These are phyloP conservation scores for Drosophila carrolli DNA, from an alignment of 1,140 invertebrate genomes.

Conservation along the genomic window DNA sequence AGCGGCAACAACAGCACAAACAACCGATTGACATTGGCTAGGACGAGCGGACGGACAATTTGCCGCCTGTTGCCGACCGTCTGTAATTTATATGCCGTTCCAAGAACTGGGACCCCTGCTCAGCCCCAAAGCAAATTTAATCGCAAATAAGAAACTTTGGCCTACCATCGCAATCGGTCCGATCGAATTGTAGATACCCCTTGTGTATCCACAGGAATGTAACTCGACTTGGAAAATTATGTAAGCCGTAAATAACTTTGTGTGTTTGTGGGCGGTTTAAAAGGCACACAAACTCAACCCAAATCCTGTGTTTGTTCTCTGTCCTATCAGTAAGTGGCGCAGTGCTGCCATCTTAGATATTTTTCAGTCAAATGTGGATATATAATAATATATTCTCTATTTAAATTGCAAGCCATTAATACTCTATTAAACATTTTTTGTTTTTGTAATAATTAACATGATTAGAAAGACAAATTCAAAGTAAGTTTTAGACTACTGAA, in stretches of 20 bases:
- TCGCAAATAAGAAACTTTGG: conserved; percentile 52
- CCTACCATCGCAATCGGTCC: background rate
- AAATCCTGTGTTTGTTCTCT: background rate
- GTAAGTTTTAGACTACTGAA: no score
- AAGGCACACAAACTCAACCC: conserved; percentile 1
- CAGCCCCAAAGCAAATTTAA: conserved; percentile 54
- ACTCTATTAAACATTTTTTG: no score
- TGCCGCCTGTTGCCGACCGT: conserved; percentile 41
- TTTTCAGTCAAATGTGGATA: background rate
- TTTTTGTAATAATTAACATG: no score
- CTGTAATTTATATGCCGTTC: conserved; percentile 62
- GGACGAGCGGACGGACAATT: conserved; percentile 44
- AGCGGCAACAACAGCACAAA: conserved; percentile 21
- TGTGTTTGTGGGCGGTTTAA: background rate
- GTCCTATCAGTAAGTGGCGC: background rate
- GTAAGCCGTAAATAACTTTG: conserved; percentile 12
- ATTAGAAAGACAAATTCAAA: no score
- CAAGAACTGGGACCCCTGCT: conserved; percentile 8
- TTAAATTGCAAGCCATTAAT: no score
- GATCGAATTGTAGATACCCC: conserved; percentile 41
- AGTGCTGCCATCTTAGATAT: background rate
- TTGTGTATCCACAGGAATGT: background rate
- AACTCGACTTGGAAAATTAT: background rate
- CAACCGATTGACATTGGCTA: conserved; percentile 74
- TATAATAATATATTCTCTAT: no score